Evolutionary conservation across 2,113 vertebrate species (phyloP).

Genomic region (Rhegmatorhina hoffmannsi): DNA sequence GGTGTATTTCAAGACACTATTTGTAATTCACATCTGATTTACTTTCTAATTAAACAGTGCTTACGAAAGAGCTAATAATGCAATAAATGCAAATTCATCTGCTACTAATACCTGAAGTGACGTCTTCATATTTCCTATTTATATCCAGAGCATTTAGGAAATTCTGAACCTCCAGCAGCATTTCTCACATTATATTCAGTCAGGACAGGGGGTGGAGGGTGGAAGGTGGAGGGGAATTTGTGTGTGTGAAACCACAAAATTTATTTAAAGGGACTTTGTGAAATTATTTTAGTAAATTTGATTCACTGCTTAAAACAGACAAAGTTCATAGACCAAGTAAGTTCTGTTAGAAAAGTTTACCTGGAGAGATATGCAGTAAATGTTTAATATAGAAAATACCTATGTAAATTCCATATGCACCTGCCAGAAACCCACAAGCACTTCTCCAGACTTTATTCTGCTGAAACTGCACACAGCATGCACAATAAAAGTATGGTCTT

Average conservation of each 20-base stretch:
- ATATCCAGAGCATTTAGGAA: background rate
- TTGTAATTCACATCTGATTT: constrained; percentile 54
- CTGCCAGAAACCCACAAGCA: background rate
- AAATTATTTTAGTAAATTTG: background rate
- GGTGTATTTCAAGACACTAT: constrained; percentile 1
- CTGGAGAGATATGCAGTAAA: background rate
- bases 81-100: constrained; percentile 1
- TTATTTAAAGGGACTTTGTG: background rate
- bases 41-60: constrained; percentile 24
- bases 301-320: background rate
- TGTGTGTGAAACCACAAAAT: background rate
- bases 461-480: background rate
- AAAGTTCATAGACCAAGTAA: background rate
- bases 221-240: background rate
- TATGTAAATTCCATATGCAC: background rate
- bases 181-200: background rate
- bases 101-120: background rate
- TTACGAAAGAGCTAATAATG: constrained; percentile 6
- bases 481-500: background rate
- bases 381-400: background rate
- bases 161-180: background rate
- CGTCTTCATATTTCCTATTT: background rate
- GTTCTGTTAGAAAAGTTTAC: background rate
- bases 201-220: too few species aligned
- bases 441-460: background rate